These are phyloP conservation scores for Sorex araneus DNA, from an alignment of 2,113 vertebrate genomes.

Conservation along the genomic window DNA sequence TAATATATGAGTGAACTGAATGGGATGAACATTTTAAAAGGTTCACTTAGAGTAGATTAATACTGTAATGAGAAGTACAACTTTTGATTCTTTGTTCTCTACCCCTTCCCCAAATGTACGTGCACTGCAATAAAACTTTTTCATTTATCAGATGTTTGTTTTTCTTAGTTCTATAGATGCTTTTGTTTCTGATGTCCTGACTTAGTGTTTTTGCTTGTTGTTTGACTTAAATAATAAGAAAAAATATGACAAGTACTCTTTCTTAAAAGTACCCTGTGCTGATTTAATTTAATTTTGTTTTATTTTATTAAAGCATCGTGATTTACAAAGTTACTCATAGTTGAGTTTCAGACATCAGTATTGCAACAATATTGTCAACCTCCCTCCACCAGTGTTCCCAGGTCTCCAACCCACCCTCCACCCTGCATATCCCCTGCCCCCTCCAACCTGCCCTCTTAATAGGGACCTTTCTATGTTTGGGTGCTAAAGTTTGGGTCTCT, in stretches of 20 bases:
- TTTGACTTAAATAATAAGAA: conserved; percentile 31
- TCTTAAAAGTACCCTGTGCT: not conserved
- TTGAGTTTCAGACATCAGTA: too few species aligned
- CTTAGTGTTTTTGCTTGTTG: conserved; percentile 23
- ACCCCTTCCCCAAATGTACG: not conserved
- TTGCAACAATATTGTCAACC: too few species aligned
- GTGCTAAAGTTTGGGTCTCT: too few species aligned
- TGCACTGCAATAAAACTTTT: conserved; percentile 80
- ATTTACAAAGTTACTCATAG: too few species aligned
- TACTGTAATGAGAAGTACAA: conserved; percentile 20
- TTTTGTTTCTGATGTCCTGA: conserved; percentile 48
- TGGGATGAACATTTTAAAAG: conserved; percentile 25
- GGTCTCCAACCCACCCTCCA: too few species aligned
- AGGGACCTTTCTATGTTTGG: too few species aligned
- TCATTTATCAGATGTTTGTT: conserved; percentile 59
- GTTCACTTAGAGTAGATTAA: not conserved
- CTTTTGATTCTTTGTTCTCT: conserved; percentile 51
- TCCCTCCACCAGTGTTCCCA: too few species aligned
- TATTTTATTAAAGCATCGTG: too few species aligned
- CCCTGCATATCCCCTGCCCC: too few species aligned
- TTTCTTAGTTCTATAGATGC: conserved; percentile 51
- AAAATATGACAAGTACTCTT: conserved; percentile 29
- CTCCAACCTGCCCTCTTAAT: too few species aligned
- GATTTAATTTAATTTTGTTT: not conserved
- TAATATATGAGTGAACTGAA: conserved; percentile 6